Percentiles rank a stretch among this genome's conserved stretches.
These are phyloP conservation scores for Regulus satrapa DNA, from an alignment of 2,113 vertebrate genomes.

Conservation along the genomic window DNA sequence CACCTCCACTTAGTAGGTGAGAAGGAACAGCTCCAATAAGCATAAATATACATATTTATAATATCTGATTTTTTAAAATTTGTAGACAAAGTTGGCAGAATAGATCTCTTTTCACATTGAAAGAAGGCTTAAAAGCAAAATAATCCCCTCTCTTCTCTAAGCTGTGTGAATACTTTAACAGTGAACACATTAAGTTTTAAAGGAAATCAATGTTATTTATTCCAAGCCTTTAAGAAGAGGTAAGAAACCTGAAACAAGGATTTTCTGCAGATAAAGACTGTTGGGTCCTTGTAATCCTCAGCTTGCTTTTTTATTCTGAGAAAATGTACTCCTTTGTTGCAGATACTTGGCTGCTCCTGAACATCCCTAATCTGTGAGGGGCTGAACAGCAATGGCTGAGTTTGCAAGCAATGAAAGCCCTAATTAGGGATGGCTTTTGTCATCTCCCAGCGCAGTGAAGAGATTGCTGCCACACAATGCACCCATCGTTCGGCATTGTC, in stretches of 20 bases:
- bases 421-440: background rate
- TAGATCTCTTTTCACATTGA: background rate
- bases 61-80: background rate
- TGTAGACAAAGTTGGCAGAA: background rate
- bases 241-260: slow-evolving; percentile 24
- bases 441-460: background rate
- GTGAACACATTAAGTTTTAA: slow-evolving; percentile 14
- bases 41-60: background rate
- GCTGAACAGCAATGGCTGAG: background rate
- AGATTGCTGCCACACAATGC: background rate
- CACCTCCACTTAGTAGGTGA: background rate
- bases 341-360: background rate
- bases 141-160: background rate
- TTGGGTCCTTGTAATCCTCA: slow-evolving; percentile 26
- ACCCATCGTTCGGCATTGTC: background rate
- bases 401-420: background rate
- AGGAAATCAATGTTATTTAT: slow-evolving; percentile 49
- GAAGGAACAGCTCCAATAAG: background rate
- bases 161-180: background rate
- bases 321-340: slow-evolving; percentile 3
- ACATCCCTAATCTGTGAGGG: background rate
- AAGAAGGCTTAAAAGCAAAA: background rate
- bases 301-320: background rate
- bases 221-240: slow-evolving; percentile 29
- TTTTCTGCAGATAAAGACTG: background rate